Conservation (phyloP, 1,140 invertebrate species). For the Cydia amplana region DNA sequence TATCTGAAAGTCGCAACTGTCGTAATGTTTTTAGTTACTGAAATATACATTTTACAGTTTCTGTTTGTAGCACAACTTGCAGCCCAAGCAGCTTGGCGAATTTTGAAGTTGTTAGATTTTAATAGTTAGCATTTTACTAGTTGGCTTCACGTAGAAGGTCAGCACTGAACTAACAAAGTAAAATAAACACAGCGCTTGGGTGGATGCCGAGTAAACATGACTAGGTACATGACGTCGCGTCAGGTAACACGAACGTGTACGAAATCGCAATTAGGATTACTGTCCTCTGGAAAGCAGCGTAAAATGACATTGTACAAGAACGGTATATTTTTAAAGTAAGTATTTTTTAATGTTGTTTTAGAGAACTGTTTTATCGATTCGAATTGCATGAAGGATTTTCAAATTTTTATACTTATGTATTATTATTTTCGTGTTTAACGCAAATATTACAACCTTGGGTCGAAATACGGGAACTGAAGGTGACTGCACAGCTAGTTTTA, state of each 20-base stretch:
- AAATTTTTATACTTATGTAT: too few species aligned
- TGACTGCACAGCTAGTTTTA: too few species aligned
- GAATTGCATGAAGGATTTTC: too few species aligned
- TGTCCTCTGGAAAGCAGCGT: not conserved
- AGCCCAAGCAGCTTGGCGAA: not conserved
- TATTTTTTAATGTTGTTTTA: not conserved
- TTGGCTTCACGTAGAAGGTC: not conserved
- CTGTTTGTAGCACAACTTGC: not conserved
- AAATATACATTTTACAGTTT: too few species aligned
- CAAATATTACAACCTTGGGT: too few species aligned
- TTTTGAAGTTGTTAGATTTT: not conserved
- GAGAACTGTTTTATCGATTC: too few species aligned
- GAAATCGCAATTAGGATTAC: conserved; percentile 7
- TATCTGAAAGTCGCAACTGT: too few species aligned
- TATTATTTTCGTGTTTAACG: too few species aligned
- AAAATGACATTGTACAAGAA: not conserved
- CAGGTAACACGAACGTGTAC: not conserved
- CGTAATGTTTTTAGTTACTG: too few species aligned
- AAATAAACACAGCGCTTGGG: conserved; percentile 2
- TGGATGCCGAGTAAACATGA: not conserved
- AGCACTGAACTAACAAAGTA: not conserved
- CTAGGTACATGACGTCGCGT: not conserved
- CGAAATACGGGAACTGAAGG: too few species aligned
- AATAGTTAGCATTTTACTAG: not conserved
- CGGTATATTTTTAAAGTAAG: not conserved